A percentile compares a stretch with the other conserved stretches of the same genome.
Evolutionary conservation across 2,113 vertebrate genomes (phyloP).

Genomic region (Tetraodon nigroviridis): DNA sequence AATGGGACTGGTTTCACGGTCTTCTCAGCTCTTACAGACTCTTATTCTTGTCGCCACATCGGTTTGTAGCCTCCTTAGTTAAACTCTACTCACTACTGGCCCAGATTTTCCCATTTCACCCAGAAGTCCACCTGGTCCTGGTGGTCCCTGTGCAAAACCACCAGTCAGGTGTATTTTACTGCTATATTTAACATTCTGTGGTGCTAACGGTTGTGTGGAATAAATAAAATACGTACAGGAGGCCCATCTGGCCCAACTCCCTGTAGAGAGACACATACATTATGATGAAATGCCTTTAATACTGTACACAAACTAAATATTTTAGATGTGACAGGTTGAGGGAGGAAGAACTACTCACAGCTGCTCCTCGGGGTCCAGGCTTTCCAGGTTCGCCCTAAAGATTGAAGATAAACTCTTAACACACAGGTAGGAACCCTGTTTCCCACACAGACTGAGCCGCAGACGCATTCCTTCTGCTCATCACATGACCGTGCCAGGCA

Average conservation of each 20-base stretch:
- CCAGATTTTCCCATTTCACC: slow-evolving; percentile 88
- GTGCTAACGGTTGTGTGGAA: not conserved
- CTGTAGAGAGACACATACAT: slow-evolving; percentile 66
- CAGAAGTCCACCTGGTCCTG: slow-evolving; percentile 85
- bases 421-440: not conserved
- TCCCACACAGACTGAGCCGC: slow-evolving; percentile 18
- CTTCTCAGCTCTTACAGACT: too few relatives aligned
- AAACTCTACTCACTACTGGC: slow-evolving; percentile 79
- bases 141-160: slow-evolving; percentile 78
- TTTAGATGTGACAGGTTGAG: not conserved
- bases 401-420: slow-evolving; percentile 29
- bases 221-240: slow-evolving; percentile 76
- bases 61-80: not conserved
- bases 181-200: not conserved
- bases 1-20: too few relatives aligned
- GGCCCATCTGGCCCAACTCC: slow-evolving; percentile 85
- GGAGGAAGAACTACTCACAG: slow-evolving; percentile 76
- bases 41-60: not conserved
- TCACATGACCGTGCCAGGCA: slow-evolving; percentile 59
- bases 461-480: slow-evolving; percentile 51
- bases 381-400: slow-evolving; percentile 89
- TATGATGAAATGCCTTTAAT: slow-evolving; percentile 2
- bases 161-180: slow-evolving; percentile 10
- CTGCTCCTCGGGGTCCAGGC: slow-evolving; percentile 82
- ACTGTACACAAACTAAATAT: not conserved